phyloP scores from a whole-genome alignment of 1,140 invertebrate genomes.

The Lasioglossum baleicum region DNA sequence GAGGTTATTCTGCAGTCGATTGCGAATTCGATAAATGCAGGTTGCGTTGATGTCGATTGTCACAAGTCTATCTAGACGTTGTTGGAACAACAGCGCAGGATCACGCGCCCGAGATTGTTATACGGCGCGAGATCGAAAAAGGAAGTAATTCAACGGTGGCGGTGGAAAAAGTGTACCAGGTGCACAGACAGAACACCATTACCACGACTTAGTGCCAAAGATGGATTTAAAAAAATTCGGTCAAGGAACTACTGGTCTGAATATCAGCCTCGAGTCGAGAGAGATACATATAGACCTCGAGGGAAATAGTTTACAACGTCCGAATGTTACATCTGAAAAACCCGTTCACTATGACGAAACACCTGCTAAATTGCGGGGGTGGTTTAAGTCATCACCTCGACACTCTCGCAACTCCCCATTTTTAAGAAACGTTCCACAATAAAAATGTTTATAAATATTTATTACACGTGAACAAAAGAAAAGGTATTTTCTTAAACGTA shows the following conservation, averaged over 20 bases:
- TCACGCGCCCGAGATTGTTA: background rate
- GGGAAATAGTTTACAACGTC: background rate
- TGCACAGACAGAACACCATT: background rate
- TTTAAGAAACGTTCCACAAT: too few relatives aligned
- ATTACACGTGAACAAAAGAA: too few relatives aligned
- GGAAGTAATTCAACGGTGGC: background rate
- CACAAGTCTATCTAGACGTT: background rate
- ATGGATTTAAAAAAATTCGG: conserved; percentile 6
- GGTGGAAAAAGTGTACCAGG: background rate
- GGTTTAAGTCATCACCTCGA: too few relatives aligned
- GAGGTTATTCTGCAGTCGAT: background rate
- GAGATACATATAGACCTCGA: background rate
- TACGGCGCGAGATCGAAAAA: background rate
- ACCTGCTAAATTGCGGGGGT: too few relatives aligned
- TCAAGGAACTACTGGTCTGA: conserved; percentile 1
- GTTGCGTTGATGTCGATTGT: background rate
- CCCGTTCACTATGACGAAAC: background rate
- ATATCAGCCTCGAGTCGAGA: background rate
- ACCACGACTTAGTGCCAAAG: background rate
- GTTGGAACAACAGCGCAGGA: background rate
- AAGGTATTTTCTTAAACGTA: too few relatives aligned
- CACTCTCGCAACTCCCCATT: too few relatives aligned
- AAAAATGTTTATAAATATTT: too few relatives aligned
- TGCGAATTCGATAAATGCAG: background rate
- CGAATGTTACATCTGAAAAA: background rate